A percentile compares a stretch with the other conserved stretches of the same genome.
These are phyloP conservation scores for Luperina testacea DNA, from an alignment of 2,888 invertebrate species.

Conservation along the genomic window DNA sequence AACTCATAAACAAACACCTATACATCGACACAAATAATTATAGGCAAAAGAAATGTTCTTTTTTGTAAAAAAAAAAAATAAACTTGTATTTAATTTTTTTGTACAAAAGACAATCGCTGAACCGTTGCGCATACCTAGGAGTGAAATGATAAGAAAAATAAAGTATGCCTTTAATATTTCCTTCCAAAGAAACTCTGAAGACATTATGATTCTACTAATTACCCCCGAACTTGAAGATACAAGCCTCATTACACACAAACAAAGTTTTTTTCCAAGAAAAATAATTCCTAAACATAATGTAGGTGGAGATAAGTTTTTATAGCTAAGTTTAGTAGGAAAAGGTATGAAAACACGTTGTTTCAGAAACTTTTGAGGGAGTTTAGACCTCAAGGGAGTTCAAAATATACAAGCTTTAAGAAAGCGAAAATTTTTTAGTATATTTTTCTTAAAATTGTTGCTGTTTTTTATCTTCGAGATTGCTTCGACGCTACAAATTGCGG, in stretches of 20 bases:
- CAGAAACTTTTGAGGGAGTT: slow-evolving; percentile 43
- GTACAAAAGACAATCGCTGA: not conserved
- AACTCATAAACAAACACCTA: not conserved
- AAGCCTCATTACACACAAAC: slow-evolving; percentile 69
- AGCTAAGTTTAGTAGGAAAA: slow-evolving; percentile 23
- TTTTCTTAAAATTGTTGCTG: not conserved
- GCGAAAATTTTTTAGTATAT: slow-evolving; percentile 5
- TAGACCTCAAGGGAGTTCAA: slow-evolving; percentile 40
- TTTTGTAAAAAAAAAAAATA: not conserved
- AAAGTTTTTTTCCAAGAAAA: slow-evolving; percentile 61
- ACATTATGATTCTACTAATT: slow-evolving; percentile 64
- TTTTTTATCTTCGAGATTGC: not conserved
- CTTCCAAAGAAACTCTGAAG: slow-evolving; percentile 3
- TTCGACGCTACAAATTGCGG: not conserved
- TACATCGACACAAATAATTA: not conserved
- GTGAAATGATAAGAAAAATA: not conserved
- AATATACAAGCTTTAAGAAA: slow-evolving; percentile 32
- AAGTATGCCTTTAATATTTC: slow-evolving; percentile 2
- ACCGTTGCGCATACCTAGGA: no score
- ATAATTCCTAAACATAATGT: slow-evolving; percentile 51
- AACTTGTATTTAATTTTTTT: no score
- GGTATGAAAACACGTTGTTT: slow-evolving; percentile 46
- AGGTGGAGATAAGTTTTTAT: slow-evolving; percentile 53
- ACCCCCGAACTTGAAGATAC: slow-evolving; percentile 62
- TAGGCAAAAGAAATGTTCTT: not conserved